Conservation (phyloP, 1,140 invertebrate genomes). For the Adoxophyes honmai region DNA sequence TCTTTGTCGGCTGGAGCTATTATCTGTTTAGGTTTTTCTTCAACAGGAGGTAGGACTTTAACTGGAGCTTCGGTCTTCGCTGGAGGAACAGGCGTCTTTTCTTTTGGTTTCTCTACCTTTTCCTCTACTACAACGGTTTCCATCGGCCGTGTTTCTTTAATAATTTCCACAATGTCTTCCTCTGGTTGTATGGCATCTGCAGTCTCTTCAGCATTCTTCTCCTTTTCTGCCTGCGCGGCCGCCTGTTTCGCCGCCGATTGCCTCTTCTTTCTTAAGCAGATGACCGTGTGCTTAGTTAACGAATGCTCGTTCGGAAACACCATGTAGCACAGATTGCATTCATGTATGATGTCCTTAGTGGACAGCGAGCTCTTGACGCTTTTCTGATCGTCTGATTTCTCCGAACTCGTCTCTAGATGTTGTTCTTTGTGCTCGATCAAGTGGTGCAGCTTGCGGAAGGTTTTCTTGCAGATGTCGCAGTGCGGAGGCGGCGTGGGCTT, state of each 20-base stretch:
- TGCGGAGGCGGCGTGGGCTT: conserved; percentile 38
- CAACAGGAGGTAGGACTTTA: neutral
- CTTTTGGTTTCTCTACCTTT: neutral
- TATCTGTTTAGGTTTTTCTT: neutral
- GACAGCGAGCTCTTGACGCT: conserved; percentile 62
- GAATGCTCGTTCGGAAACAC: conserved; percentile 76
- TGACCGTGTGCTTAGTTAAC: conserved; percentile 64
- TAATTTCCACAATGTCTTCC: neutral
- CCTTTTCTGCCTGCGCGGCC: conserved; percentile 20
- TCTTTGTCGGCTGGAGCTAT: neutral
- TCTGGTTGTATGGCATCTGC: conserved; percentile 26
- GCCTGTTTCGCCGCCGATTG: conserved; percentile 50
- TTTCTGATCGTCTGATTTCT: conserved; percentile 64
- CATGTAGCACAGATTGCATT: conserved; percentile 75
- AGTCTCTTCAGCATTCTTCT: conserved; percentile 25
- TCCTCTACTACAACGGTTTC: neutral
- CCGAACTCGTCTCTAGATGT: conserved; percentile 65
- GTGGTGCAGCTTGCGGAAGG: conserved; percentile 69
- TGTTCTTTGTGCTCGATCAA: conserved; percentile 71
- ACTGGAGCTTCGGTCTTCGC: no score
- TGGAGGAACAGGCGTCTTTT: neutral
- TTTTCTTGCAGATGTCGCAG: conserved; percentile 72
- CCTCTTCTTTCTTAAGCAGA: conserved; percentile 67
- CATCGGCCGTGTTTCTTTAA: neutral
- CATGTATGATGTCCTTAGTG: conserved; percentile 74